Conservation (phyloP, 2,797 vertebrate species). For the Tokudaia tokunoshimensis region DNA sequence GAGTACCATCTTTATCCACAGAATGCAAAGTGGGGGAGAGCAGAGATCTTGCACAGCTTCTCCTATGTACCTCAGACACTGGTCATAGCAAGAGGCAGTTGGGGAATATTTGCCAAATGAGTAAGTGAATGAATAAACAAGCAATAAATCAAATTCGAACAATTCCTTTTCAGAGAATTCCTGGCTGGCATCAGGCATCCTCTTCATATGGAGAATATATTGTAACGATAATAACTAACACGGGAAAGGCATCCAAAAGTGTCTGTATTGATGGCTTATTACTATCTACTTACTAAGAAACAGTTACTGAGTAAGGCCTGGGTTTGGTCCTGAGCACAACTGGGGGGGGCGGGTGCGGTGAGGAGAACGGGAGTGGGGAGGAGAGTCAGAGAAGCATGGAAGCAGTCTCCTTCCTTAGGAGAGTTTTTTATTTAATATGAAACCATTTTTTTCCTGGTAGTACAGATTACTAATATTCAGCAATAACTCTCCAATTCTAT, state of each 20-base stretch:
- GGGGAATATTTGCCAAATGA: neutral
- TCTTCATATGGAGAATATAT: neutral
- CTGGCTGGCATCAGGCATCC: neutral
- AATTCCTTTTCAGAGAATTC: neutral
- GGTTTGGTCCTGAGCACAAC: neutral
- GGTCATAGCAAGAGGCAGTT: neutral
- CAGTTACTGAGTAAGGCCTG: neutral
- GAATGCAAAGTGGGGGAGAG: neutral
- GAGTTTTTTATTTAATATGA: conserved; percentile 33
- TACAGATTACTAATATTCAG: conserved; percentile 30
- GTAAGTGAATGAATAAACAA: neutral
- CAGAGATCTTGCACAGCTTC: neutral
- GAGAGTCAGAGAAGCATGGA: neutral
- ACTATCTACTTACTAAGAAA: conserved; percentile 26
- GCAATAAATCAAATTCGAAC: conserved; percentile 17
- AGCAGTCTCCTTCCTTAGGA: neutral
- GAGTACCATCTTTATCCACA: neutral
- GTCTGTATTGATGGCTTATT: neutral
- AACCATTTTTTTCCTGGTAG: neutral
- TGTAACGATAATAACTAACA: neutral
- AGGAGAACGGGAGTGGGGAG: neutral
- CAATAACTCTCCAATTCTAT: neutral
- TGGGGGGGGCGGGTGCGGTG: too few species aligned
- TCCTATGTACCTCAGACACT: neutral
- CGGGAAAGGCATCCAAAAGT: neutral